Evolutionary conservation across 1,140 invertebrate genomes (phyloP).

Genomic region (Thaumetopoea pityocampa): DNA sequence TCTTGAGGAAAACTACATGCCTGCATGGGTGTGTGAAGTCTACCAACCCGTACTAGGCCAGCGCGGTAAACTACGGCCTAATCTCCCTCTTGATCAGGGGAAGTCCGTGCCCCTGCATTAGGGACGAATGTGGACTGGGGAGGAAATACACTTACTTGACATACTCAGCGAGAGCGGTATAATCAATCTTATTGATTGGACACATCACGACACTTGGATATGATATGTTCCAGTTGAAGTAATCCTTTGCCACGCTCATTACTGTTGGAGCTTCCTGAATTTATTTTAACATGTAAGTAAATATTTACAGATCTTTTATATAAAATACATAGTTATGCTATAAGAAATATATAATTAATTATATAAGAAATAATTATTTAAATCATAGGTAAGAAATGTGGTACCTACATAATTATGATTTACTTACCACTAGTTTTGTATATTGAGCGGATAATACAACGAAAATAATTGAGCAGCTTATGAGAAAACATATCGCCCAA

Average conservation of each 20-base stretch:
- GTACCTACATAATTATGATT: too few species aligned
- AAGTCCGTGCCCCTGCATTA: too few species aligned
- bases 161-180: constrained; percentile 32
- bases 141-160: constrained; percentile 46
- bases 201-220: constrained; percentile 78
- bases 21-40: not conserved
- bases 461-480: constrained; percentile 23
- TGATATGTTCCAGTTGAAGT: constrained; percentile 81
- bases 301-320: too few species aligned
- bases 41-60: not conserved
- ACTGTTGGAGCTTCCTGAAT: constrained; percentile 76
- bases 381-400: too few species aligned
- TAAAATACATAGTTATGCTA: too few species aligned
- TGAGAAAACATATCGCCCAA: constrained; percentile 37
- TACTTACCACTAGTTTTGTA: constrained; percentile 47
- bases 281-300: not conserved
- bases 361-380: constrained; percentile 2
- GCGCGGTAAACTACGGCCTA: too few species aligned
- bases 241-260: constrained; percentile 81
- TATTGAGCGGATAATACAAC: constrained; percentile 39
- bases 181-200: constrained; percentile 67
- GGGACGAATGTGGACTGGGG: too few species aligned
- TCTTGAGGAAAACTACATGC: too few species aligned
- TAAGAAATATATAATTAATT: too few species aligned
- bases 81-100: too few species aligned